Evolutionary conservation across 64 coral and sea anemone species (phyloP).

Genomic region (Actinia equina): DNA sequence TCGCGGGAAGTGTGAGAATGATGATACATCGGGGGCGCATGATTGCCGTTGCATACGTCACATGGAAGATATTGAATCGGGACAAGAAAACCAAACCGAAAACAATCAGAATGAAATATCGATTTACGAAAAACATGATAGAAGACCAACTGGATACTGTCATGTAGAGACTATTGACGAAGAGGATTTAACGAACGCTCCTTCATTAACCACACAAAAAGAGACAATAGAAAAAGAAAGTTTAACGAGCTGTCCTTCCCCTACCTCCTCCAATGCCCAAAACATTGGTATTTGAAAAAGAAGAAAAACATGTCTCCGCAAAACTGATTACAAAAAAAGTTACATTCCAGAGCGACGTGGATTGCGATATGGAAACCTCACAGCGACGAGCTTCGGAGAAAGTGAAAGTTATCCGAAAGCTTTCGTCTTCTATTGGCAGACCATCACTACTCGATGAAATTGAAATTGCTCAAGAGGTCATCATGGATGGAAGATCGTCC

Average conservation of each 20-base stretch:
- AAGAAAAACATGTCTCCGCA: background rate
- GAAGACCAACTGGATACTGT: background rate
- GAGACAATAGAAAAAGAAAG: background rate
- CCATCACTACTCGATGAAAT: background rate
- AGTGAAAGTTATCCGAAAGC: background rate
- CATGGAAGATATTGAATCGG: background rate
- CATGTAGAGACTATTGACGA: background rate
- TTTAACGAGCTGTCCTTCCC: background rate
- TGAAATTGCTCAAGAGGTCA: background rate
- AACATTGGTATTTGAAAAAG: too few relatives aligned
- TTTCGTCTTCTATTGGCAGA: slow-evolving; percentile 5
- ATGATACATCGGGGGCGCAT: background rate
- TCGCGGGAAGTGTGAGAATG: too few relatives aligned
- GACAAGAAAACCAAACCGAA: background rate
- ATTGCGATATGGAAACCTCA: background rate
- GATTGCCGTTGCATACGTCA: background rate
- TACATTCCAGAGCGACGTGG: background rate
- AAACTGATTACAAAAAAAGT: background rate
- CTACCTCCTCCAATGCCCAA: background rate
- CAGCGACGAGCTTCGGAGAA: slow-evolving; percentile 9
- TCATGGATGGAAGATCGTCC: background rate
- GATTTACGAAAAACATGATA: background rate
- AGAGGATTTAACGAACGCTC: background rate
- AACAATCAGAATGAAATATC: background rate
- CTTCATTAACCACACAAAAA: too few relatives aligned